phyloP scores from a whole-genome alignment of 2,888 invertebrate genomes.

The Mesorhabditis spiculigera region DNA sequence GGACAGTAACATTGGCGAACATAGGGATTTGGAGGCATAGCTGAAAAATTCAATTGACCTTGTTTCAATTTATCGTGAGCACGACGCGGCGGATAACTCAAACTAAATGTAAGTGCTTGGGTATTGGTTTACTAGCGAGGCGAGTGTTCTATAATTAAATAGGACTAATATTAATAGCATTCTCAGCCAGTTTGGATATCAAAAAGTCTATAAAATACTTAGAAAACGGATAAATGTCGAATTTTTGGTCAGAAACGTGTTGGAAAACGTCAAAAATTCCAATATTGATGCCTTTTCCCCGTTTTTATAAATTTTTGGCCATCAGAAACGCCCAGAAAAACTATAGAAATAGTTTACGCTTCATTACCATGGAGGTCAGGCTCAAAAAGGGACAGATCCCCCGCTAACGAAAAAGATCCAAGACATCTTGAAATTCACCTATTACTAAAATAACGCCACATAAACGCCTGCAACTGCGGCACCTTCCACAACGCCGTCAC shows the following conservation, averaged over 20 bases:
- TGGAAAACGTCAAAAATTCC: too few relatives aligned
- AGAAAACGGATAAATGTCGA: too few relatives aligned
- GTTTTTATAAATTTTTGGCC: too few relatives aligned
- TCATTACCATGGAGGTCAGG: too few relatives aligned
- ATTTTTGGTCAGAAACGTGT: too few relatives aligned
- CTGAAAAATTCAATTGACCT: neutral
- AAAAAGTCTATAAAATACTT: too few relatives aligned
- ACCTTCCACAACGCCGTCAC: slow-evolving; percentile 43
- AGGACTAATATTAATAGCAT: neutral
- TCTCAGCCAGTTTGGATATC: too few relatives aligned
- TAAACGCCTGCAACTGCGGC: slow-evolving; percentile 32
- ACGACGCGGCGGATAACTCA: slow-evolving; percentile 10
- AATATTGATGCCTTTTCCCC: too few relatives aligned
- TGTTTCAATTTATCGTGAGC: too few relatives aligned
- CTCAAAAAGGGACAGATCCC: too few relatives aligned
- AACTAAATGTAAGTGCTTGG: neutral
- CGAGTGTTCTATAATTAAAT: neutral
- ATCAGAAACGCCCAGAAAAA: neutral
- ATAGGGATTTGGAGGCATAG: slow-evolving; percentile 68
- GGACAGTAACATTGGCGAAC: slow-evolving; percentile 86
- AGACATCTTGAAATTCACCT: slow-evolving; percentile 46
- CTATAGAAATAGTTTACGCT: neutral
- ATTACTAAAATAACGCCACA: slow-evolving; percentile 55
- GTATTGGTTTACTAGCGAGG: slow-evolving; percentile 2
- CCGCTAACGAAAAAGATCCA: too few relatives aligned